Percentiles rank a stretch among this genome's conserved stretches.
These are phyloP conservation scores for Egretta garzetta DNA, from an alignment of 2,113 vertebrate genomes.

Conservation along the genomic window DNA sequence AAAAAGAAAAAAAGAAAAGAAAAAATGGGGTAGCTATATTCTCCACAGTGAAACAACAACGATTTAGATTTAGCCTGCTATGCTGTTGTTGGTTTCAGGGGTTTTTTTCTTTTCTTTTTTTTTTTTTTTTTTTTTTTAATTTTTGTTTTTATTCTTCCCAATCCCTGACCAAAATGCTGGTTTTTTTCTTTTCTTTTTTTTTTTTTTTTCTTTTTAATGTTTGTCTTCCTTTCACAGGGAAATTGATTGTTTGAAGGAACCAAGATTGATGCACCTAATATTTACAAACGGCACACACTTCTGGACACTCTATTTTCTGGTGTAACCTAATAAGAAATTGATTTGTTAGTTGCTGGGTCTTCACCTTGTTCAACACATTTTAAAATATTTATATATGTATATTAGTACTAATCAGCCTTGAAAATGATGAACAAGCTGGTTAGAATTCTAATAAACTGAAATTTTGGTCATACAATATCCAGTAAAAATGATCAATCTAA, in stretches of 20 bases:
- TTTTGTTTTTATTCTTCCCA: neutral
- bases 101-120: neutral
- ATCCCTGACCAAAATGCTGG: too few relatives aligned
- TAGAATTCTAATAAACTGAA: constrained; percentile 12
- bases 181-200: too few relatives aligned
- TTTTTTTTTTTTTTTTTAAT: neutral
- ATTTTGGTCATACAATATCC: neutral
- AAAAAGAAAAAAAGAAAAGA: neutral
- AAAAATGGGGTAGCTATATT: neutral
- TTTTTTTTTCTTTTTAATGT: neutral
- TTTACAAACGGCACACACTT: constrained; percentile 13
- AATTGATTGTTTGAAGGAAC: constrained; percentile 50
- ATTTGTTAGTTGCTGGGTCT: constrained; percentile 25
- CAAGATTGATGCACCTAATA: constrained; percentile 51
- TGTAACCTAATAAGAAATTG: constrained; percentile 58
- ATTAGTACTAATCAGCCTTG: constrained; percentile 33
- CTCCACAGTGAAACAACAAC: neutral
- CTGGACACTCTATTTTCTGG: constrained; percentile 37
- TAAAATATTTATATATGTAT: constrained; percentile 53
- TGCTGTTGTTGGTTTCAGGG: neutral
- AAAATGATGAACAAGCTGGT: constrained; percentile 6
- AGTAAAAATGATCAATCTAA: neutral
- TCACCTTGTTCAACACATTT: neutral
- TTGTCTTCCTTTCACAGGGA: constrained; percentile 26
- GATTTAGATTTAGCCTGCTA: neutral